Percentiles rank a stretch among this genome's conserved stretches.
These are phyloP conservation scores for Periophthalmodon schlosseri DNA, from an alignment of 2,113 vertebrate genomes.

Conservation along the genomic window DNA sequence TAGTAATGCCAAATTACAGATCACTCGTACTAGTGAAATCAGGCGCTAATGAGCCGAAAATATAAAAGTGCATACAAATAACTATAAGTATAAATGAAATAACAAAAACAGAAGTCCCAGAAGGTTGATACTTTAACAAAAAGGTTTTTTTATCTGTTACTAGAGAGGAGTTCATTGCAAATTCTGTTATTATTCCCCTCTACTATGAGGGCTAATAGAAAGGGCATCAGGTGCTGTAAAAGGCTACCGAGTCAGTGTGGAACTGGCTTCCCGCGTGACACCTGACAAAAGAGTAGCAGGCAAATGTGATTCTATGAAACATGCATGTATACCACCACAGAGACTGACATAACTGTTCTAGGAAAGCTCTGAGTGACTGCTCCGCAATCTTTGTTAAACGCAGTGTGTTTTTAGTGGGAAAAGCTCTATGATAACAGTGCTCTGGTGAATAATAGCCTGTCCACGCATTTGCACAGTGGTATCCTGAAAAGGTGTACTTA, in stretches of 20 bases:
- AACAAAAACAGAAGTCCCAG: background rate
- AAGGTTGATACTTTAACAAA: too few relatives aligned
- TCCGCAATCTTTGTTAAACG: conserved; percentile 19
- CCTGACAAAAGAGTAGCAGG: background rate
- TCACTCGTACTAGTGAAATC: background rate
- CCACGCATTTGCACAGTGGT: conserved; percentile 23
- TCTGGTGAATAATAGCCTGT: conserved; percentile 17
- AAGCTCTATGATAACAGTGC: conserved; percentile 23
- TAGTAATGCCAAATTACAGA: background rate
- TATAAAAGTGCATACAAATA: background rate
- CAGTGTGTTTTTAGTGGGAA: conserved; percentile 18
- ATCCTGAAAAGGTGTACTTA: conserved; percentile 17
- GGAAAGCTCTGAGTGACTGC: conserved; percentile 10
- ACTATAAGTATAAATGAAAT: background rate
- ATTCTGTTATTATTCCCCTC: background rate
- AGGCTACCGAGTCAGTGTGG: background rate
- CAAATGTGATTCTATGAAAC: background rate
- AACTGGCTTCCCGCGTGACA: background rate
- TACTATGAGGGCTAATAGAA: background rate
- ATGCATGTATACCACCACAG: conserved; percentile 8
- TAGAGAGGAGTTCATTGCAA: background rate
- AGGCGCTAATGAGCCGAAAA: background rate
- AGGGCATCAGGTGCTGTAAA: background rate
- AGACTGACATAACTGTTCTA: background rate
- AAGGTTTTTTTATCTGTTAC: background rate